A percentile compares a stretch with the other conserved stretches of the same genome.
These are phyloP conservation scores for Minunthozetes semirufus DNA, from an alignment of 2,888 invertebrate species.

Conservation along the genomic window DNA sequence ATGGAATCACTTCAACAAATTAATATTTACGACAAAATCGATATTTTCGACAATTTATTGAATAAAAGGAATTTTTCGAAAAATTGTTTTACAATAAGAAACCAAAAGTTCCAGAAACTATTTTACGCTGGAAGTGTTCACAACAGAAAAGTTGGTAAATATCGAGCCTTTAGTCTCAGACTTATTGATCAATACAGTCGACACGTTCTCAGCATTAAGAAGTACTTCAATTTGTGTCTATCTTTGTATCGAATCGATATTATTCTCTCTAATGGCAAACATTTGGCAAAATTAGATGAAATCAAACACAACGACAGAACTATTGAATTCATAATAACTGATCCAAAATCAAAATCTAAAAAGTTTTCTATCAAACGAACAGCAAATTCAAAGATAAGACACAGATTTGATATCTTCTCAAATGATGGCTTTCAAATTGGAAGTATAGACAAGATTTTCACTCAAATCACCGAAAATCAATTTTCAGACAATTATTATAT, in stretches of 20 bases:
- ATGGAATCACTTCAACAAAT: neutral
- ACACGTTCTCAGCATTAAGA: neutral
- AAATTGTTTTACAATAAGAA: slow-evolving; percentile 17
- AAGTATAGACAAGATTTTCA: neutral
- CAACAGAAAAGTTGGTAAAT: neutral
- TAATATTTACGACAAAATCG: neutral
- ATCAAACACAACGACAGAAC: neutral
- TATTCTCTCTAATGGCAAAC: neutral
- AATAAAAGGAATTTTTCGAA: neutral
- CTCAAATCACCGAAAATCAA: neutral
- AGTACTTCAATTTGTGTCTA: neutral
- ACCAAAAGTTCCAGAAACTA: neutral
- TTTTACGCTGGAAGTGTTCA: slow-evolving; percentile 5
- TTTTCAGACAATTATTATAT: neutral
- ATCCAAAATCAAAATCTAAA: neutral
- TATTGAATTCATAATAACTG: neutral
- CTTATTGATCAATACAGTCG: slow-evolving; percentile 3
- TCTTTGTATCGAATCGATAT: neutral
- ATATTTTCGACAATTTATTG: neutral
- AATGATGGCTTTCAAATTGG: neutral
- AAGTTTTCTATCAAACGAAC: neutral
- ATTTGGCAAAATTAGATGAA: neutral
- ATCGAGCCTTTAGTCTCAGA: neutral
- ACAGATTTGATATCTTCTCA: neutral
- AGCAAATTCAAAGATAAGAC: neutral